Evolutionary conservation across 2,888 invertebrate species (phyloP).

Genomic region (Salpingus planirostris): DNA sequence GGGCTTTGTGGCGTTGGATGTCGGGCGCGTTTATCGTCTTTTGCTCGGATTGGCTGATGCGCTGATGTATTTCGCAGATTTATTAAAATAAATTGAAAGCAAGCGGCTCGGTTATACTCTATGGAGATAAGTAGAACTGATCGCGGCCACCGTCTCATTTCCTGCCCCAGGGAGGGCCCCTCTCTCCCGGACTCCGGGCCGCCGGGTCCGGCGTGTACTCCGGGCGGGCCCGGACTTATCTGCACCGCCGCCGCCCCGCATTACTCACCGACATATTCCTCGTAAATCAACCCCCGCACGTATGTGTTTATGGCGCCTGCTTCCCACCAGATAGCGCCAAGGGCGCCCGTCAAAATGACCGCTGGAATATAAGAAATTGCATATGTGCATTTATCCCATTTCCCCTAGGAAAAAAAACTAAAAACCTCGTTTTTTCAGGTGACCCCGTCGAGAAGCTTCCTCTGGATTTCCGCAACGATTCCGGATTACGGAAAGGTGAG

Average conservation of each 20-base stretch:
- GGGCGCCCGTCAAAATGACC: no score
- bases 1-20: no score
- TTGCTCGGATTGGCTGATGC: constrained; percentile 38
- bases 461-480: constrained; percentile 32
- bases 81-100: constrained; percentile 45
- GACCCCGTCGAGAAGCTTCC: constrained; percentile 36
- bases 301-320: constrained; percentile 11
- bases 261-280: constrained; percentile 16
- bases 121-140: constrained; percentile 31
- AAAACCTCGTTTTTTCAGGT: constrained; percentile 32
- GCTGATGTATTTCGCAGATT: constrained; percentile 41
- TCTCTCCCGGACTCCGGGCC: constrained; percentile 9
- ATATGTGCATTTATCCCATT: no score
- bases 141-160: constrained; percentile 34
- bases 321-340: constrained; percentile 3
- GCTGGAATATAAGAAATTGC: no score
- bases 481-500: constrained; percentile 36
- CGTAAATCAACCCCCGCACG: constrained; percentile 15
- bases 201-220: constrained; percentile 7
- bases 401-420: no score
- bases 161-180: constrained; percentile 24
- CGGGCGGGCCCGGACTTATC: constrained; percentile 11
- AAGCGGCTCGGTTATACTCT: constrained; percentile 33
- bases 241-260: constrained; percentile 15
- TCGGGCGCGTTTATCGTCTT: constrained; percentile 33